Base-by-base conservation (phyloP, 1,140 invertebrate genomes). In the Nephotettix cincticeps region DNA sequence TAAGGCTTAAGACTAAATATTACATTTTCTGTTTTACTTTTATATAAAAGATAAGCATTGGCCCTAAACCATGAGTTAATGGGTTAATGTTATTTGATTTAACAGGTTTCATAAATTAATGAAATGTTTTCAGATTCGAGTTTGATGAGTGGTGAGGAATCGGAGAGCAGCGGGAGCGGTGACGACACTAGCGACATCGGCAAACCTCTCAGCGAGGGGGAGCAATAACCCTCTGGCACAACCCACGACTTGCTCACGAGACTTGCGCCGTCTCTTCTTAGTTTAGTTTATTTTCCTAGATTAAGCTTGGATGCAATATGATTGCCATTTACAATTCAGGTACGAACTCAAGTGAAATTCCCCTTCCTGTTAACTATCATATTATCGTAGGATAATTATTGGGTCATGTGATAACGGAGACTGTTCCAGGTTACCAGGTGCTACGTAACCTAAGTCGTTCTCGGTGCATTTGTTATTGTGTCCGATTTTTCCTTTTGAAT, bases 91-190 rank as follows among this genome's bases (percentile, higher is more conserved):
- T n/a, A n/a, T n/a, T n/a, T n/a, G n/a, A n/a, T n/a, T n/a, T n/a
- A n/a, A n/a, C n/a, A n/a, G n/a, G n/a, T n/a, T n/a, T n/a, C n/a
- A n/a, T n/a, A n/a, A n/a, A n/a, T n/a, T n/a, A n/a, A n/a, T n/a
- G n/a, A n/a, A n/a, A n/a, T n/a, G n/a, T n/a, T 45, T 65, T 30
- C 21, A 58, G 43, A 69, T 32, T 47, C 43, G 14, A 58, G 43
- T 21, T 32, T 64, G 27, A 23, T 64, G 27, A 51, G 68, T 29
- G 47, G 68, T 54, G 68, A 69, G 19, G 68, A 58, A 29, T 54
- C 14, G n/a, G 68, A 69, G n/a, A 56, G 66, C 47, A 51, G 47
- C 19, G 68, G 47, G 56, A 43, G 51, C 29, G 68, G 30, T 13
- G 47, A 51, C 32, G 25, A 32, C n/a, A 69, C 28, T 2, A 69